Evolutionary conservation across 2,113 vertebrate genomes (phyloP).

Genomic region (Heteronetta atricapilla): DNA sequence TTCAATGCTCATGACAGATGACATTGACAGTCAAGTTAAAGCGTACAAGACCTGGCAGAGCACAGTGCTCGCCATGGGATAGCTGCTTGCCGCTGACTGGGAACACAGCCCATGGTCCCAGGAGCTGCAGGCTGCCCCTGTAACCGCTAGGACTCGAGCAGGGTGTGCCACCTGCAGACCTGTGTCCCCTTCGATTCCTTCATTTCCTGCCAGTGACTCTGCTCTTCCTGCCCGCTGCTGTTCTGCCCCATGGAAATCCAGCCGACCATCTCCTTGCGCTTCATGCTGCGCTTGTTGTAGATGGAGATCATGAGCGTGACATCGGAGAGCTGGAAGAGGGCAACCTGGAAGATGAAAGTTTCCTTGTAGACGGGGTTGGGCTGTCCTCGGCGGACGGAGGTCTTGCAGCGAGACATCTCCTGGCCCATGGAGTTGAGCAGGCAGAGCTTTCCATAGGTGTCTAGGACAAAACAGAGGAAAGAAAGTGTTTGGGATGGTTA

Average conservation of each 20-base stretch:
- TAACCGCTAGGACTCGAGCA: slow-evolving; percentile 86
- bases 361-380: slow-evolving; percentile 97
- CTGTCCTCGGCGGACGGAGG: slow-evolving; percentile 89
- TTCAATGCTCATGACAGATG: neutral
- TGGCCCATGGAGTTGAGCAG: slow-evolving; percentile 93
- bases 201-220: slow-evolving; percentile 95
- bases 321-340: slow-evolving; percentile 96
- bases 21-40: neutral
- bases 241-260: slow-evolving; percentile 94
- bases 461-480: slow-evolving; percentile 66
- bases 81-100: neutral
- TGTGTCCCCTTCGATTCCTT: slow-evolving; percentile 85
- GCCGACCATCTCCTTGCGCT: slow-evolving; percentile 96
- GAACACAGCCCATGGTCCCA: neutral
- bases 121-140: neutral
- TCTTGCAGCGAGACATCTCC: slow-evolving; percentile 95
- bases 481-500: rapidly evolving
- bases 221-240: slow-evolving; percentile 92
- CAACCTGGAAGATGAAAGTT: slow-evolving; percentile 96
- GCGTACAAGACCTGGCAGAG: neutral
- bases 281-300: slow-evolving; percentile 92
- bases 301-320: slow-evolving; percentile 93
- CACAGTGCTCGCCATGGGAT: neutral
- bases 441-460: slow-evolving; percentile 91
- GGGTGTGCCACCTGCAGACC: slow-evolving; percentile 90